Evolutionary conservation across 2,888 invertebrate species (phyloP).

Genomic region (Tachina grossa): DNA sequence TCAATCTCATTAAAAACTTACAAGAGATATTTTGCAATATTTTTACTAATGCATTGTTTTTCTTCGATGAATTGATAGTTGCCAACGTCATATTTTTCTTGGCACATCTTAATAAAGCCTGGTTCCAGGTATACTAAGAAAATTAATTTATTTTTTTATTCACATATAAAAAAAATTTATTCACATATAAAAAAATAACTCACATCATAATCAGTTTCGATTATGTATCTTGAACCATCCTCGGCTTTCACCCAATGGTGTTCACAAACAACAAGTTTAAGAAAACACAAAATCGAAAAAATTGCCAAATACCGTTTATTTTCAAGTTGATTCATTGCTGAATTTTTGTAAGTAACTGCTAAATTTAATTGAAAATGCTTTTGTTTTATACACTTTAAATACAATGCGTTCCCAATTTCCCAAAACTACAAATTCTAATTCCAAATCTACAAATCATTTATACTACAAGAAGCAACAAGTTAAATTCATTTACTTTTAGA

Average conservation of each 20-base stretch:
- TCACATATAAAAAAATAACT: not conserved
- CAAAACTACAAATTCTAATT: too few species aligned
- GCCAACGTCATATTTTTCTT: slow-evolving; percentile 49
- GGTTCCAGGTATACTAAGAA: slow-evolving; percentile 42
- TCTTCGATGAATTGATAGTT: slow-evolving; percentile 21
- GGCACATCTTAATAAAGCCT: slow-evolving; percentile 37
- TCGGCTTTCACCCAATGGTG: slow-evolving; percentile 28
- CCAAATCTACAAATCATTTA: too few species aligned
- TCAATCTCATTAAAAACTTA: not conserved
- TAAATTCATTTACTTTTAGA: too few species aligned
- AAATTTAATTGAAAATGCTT: not conserved
- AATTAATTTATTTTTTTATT: not conserved
- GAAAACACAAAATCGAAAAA: not conserved
- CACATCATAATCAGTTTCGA: slow-evolving; percentile 55
- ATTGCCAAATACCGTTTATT: not conserved
- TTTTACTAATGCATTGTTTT: slow-evolving; percentile 35
- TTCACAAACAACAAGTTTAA: slow-evolving; percentile 6
- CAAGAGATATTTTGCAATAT: slow-evolving; percentile 49
- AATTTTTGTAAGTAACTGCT: slow-evolving; percentile 11
- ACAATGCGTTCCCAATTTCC: too few species aligned
- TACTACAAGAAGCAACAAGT: too few species aligned
- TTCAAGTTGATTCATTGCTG: slow-evolving; percentile 44
- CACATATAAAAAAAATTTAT: not conserved
- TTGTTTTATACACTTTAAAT: not conserved
- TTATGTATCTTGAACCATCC: slow-evolving; percentile 43